Base-by-base conservation (phyloP, 2,888 invertebrate species). In the Leucozona laternaria region DNA sequence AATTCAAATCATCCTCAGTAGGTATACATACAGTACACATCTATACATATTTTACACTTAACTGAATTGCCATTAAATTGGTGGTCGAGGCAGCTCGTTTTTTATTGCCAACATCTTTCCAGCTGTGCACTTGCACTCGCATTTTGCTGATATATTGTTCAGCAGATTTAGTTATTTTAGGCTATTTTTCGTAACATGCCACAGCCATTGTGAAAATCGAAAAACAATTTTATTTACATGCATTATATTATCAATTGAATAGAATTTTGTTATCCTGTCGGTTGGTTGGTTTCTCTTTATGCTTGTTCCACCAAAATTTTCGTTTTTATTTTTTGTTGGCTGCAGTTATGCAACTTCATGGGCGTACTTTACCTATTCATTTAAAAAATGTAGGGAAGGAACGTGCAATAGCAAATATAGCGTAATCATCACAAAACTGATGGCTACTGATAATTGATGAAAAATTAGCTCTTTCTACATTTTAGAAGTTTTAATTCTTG, bases 141-240 rank as follows among this genome's bases (percentile, higher is more conserved):
- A n/a, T n/a, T 25, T 37, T 60, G 45, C n/a, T 76, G 68, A 70
- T 79, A 22, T 40, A 68, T 55, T 22, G 62, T 40, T 45, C 45
- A 45, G 43, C 45, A 76, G 8, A 75, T 76, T 53, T 57, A 0
- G 48, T 57, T 73, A 60, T 57, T 40, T 60, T n/a, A 6, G 53
- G 43, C 34, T 55, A 64, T 77, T 78, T 66, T 57, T 37, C 50
- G 34, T 55, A 71, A 43, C 71, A 28, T 76, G 62, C 53, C 20
- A 17, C 5, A 17, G 13, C 10, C 64, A 79, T 71, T 10, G 55
- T 22, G 72, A 71, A 85, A 80, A 77, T 85, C 80, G 80, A 81
- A 80, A 68, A 77, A 60, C 80, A 77, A 81, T 85, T 85, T 80
- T 55, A 85, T 85, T 85, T 85, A 68, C 77, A 80, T 77, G 58